Evolutionary conservation across 92 coral and sea anemone genomes (phyloP).

Genomic region (Bergia puertoricense): DNA sequence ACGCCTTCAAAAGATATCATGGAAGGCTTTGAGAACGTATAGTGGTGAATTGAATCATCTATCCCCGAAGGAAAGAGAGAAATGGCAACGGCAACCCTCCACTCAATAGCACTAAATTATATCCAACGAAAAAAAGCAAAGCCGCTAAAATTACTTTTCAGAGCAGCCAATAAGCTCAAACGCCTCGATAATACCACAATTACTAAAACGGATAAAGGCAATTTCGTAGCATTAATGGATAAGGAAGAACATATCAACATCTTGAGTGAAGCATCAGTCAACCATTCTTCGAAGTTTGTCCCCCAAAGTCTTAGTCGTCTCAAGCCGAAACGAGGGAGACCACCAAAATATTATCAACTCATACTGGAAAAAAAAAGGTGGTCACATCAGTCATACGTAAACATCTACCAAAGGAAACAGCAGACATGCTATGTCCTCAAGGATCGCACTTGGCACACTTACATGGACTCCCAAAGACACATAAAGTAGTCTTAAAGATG

Average conservation of each 20-base stretch:
- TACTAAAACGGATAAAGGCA: background rate
- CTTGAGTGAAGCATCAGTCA: background rate
- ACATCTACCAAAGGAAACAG: no score
- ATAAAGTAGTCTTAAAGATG: no score
- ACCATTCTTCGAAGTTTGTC: background rate
- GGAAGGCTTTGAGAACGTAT: background rate
- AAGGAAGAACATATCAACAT: constrained; percentile 10
- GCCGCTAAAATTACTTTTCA: background rate
- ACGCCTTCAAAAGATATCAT: background rate
- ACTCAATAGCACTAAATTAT: background rate
- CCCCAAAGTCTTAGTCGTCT: no score
- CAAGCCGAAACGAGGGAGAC: no score
- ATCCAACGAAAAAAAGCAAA: background rate
- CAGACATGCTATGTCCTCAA: no score
- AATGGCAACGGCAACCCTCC: background rate
- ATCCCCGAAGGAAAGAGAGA: background rate
- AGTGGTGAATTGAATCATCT: background rate
- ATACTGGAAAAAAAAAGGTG: no score
- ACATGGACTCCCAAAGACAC: no score
- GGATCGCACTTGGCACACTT: no score
- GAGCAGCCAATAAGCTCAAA: background rate
- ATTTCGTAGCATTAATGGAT: background rate
- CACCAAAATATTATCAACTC: no score
- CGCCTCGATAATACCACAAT: background rate
- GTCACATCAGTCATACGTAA: no score